Evolutionary conservation across 2,888 invertebrate genomes (phyloP).

Genomic region (Margaritifera margaritifera): DNA sequence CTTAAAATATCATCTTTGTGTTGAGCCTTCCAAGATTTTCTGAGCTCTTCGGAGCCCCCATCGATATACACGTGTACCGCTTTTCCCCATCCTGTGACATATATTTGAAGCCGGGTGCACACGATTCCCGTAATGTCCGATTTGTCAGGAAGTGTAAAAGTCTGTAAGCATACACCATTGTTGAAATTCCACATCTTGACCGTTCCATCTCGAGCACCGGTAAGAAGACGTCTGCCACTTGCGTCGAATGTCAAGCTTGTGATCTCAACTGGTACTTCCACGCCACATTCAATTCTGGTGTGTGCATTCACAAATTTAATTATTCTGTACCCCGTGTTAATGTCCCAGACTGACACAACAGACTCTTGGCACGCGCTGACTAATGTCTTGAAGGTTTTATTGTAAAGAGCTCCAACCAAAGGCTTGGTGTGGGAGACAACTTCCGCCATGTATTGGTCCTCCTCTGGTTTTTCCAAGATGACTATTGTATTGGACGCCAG

Average conservation of each 20-base stretch:
- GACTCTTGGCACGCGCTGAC: conserved; percentile 87
- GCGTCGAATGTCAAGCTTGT: conserved; percentile 86
- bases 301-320: conserved; percentile 75
- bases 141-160: conserved; percentile 79
- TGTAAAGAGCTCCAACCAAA: conserved; percentile 82
- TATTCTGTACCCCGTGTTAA: conserved; percentile 77
- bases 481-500: conserved; percentile 52
- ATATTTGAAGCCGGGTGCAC: conserved; percentile 78
- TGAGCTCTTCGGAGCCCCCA: conserved; percentile 73
- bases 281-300: conserved; percentile 80
- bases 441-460: conserved; percentile 47
- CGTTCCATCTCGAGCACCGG: conserved; percentile 85
- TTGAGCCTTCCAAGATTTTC: conserved; percentile 81
- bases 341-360: conserved; percentile 87
- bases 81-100: conserved; percentile 87
- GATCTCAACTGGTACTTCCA: conserved; percentile 81
- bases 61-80: conserved; percentile 51
- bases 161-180: conserved; percentile 82
- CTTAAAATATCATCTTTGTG: conserved; percentile 86
- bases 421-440: conserved; percentile 79
- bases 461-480: conserved; percentile 50
- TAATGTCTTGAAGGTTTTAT: conserved; percentile 79
- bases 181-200: conserved; percentile 91
- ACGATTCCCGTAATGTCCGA: conserved; percentile 76
- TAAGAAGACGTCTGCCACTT: conserved; percentile 82